Evolutionary conservation across 2,113 vertebrate genomes (phyloP).

Genomic region (Grus americana): DNA sequence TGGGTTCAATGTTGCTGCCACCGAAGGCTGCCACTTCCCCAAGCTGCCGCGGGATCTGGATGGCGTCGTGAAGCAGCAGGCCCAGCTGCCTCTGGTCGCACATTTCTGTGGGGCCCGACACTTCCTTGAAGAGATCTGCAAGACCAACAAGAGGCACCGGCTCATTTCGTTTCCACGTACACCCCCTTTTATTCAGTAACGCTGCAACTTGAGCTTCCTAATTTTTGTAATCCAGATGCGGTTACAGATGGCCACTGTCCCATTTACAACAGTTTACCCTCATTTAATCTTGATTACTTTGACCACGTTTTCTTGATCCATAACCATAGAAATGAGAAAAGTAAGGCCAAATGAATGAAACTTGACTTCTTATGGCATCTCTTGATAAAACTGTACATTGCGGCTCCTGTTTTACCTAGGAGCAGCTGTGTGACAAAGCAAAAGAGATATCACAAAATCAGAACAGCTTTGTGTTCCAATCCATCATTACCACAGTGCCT

Average conservation of each 20-base stretch:
- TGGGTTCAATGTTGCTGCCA: slow-evolving; percentile 97
- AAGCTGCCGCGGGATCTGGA: slow-evolving; percentile 94
- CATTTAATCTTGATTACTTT: background rate
- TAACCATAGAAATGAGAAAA: background rate
- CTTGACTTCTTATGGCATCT: background rate
- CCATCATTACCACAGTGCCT: background rate
- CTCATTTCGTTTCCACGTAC: background rate
- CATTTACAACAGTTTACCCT: background rate
- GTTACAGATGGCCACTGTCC: background rate
- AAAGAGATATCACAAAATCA: background rate
- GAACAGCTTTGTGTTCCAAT: background rate
- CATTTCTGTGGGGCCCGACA: slow-evolving; percentile 86
- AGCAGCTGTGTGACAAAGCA: background rate
- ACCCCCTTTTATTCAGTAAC: background rate
- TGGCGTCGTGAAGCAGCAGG: slow-evolving; percentile 91
- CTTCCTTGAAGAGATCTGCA: slow-evolving; percentile 92
- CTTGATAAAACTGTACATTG: background rate
- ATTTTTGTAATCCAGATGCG: background rate
- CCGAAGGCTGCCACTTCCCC: slow-evolving; percentile 96
- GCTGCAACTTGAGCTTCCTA: background rate
- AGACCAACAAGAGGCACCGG: background rate
- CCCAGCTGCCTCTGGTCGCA: slow-evolving; percentile 95
- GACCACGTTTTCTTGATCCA: background rate
- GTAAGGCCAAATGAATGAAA: background rate
- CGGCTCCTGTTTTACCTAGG: background rate